Base-by-base conservation (phyloP, 2,888 invertebrate genomes). In the Drosophila parthenogenetica region DNA sequence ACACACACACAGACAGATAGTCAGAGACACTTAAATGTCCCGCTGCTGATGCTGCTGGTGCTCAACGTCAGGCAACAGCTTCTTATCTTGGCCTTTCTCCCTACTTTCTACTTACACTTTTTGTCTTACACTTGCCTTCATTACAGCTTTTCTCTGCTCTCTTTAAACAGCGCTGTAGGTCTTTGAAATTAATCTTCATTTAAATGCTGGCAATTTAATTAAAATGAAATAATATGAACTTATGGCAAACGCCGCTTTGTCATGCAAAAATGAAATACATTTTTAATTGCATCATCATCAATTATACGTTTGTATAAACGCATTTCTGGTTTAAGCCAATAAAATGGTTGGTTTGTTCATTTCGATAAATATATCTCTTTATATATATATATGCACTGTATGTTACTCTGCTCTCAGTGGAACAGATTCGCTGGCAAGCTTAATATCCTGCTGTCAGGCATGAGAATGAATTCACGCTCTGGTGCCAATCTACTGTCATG, bases 401-500 rank as follows among this genome's bases (percentile, higher is more conserved):
- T 35, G 2, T 5, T 13, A 5, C 25, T 3, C 16, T 11, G 35
- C 37, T 25, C 14, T 14, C 4, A 1, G 13, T 49, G 22, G 42
- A 49, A 14, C 39, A 14, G 37, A 19, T 39, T 37, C 5, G 1
- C 5, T 40, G 51, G 73, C 85, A 76, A 67, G 43, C 66, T 82
- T 83, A 82, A 82, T 82, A 82, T 82, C 82, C 82, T 86, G 81
- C 86, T 78, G 83, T 82, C 86, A 82, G 66, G 59, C 55, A 43
- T 22, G 10, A 69, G 77, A 68, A 55, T 63, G 37, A 51, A 39
- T 62, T 67, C 55, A 49, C 43, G 72, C 62, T 68, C 59, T 54
- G 40, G 32, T 49, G 76, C 72, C 75, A 75, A 72, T 73, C 72
- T 50, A 49, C 54, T 75, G 75, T 76, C 73, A 76, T 7, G 69